These are phyloP conservation scores for Fragum whitleyi DNA, from an alignment of 2,888 invertebrate genomes.

Conservation along the genomic window DNA sequence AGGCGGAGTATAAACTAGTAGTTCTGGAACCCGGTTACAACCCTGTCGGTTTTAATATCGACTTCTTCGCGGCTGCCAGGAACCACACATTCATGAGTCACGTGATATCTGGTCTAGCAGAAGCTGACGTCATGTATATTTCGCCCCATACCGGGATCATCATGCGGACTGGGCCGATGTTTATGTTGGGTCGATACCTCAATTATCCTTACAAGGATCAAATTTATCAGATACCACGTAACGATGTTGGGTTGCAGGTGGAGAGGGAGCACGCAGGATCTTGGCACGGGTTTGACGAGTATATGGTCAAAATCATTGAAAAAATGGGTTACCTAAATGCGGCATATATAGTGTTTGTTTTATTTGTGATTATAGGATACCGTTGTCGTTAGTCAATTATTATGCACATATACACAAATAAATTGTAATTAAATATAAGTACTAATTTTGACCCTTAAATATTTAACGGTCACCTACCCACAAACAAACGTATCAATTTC, in stretches of 20 bases:
- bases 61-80: slow-evolving; percentile 32
- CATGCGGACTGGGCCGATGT: slow-evolving; percentile 45
- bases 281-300: slow-evolving; percentile 33
- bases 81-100: slow-evolving; percentile 42
- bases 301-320: not conserved
- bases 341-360: too few relatives aligned
- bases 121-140: slow-evolving; percentile 40
- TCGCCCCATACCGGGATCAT: slow-evolving; percentile 34
- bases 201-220: slow-evolving; percentile 39
- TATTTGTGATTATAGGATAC: too few relatives aligned
- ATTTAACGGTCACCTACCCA: too few relatives aligned
- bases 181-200: slow-evolving; percentile 35
- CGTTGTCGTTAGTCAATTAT: too few relatives aligned
- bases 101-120: slow-evolving; percentile 30
- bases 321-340: too few relatives aligned
- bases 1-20: slow-evolving; percentile 33
- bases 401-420: too few relatives aligned
- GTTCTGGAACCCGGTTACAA: slow-evolving; percentile 33
- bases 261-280: slow-evolving; percentile 2
- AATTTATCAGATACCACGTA: slow-evolving; percentile 30
- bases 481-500: too few relatives aligned
- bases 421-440: too few relatives aligned
- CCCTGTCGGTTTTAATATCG: slow-evolving; percentile 36
- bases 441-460: too few relatives aligned
- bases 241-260: slow-evolving; percentile 16